Evolutionary conservation across 1,140 invertebrate species (phyloP), one percentile per base, ranked within the genome.

Genomic region (Lanistes nyassanus): DNA sequence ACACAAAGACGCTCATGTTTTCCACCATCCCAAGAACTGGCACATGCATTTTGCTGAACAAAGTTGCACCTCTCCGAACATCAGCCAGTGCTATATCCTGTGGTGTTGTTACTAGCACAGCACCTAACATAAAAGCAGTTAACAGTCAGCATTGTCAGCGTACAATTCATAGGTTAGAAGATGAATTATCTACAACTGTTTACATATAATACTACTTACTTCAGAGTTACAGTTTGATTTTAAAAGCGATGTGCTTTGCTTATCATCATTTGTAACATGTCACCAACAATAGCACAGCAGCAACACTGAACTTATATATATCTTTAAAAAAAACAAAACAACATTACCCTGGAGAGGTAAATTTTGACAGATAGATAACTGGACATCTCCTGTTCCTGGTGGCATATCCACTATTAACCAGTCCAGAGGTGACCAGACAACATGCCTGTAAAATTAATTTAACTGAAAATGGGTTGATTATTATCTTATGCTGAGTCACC

Each of bases 331-430:
- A 26, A 26, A 71, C 26, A 58, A 16, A 55, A 23, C 5, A 76
- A 72, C n/a, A n/a, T 82, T 89, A 92, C 94, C 95, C 89, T 92
- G 89, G 56, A 98, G 92, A 21, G 94, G 94, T 55, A 97, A 90
- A 88, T 95, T 96, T 88, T 99, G 97, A 92, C 97, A 94, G 1
- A 98, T 93, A 65, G 97, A 96, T 58, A 99, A 95, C 84, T 99
- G 97, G 86, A 98, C 96, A 91, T 99, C 98, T 0, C 97, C 98
- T 21, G 97, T 99, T 23, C 97, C 96, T 79, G 98, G 98, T 36
- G 98, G 98, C 78, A 97, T 98, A 87, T 99, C 98, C 79, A 99
- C 95, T 31, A 99, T 92, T 29, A 99, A 90, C 89, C 94, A 97
- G 90, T 99, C 97, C n/a, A 98, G 90, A 65, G 96, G 94, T 78